Evolutionary conservation across 2,888 invertebrate species (phyloP), one percentile per base, ranked within the genome.

Genomic region (Sinotaia quadrata): DNA sequence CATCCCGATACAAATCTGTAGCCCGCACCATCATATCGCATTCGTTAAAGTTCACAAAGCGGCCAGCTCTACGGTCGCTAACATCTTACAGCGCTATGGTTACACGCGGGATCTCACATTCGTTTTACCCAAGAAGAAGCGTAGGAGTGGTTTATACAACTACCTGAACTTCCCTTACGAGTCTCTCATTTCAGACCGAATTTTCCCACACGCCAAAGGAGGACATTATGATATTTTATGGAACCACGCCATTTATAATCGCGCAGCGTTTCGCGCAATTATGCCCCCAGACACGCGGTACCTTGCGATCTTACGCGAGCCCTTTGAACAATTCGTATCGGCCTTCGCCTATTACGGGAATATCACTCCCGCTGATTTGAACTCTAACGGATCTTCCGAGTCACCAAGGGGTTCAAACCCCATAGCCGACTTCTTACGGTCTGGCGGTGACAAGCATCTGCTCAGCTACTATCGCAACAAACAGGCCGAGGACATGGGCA

Each of bases 11-110:
- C n/a, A n/a, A n/a, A n/a, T n/a, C n/a, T 54, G 51, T 41, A 2
- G 27, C 52, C 62, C 62, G 4, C 62, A 62, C n/a, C 52, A 63
- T 21, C 72, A 72, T 51, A 56, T 75, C 24, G 73, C 72, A 3
- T 69, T 68, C 51, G 51, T 81, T 12, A 81, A 84, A 69, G 77
- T 80, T 10, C 84, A 84, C 76, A 83, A 83, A 67, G 76, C 82
- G 12, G 84, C 81, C 8, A 78, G 82, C 54, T 77, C 81, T 12
- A 81, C 84, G 0, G 61, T 84, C 2, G 74, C 79, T 27, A 84
- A 80, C 60, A 81, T 84, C 52, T 61, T 84, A 2, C 78, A 79
- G 57, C 69, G 82, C 4, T 83, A 73, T 72, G 82, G 77, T 18
- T 52, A 74, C 18, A 31, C 37, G 3, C 69, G 74, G 15, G 57